Evolutionary conservation across 2,113 vertebrate species (phyloP), one percentile per base, ranked within the genome.

Genomic region (Copsychus sechellarum): DNA sequence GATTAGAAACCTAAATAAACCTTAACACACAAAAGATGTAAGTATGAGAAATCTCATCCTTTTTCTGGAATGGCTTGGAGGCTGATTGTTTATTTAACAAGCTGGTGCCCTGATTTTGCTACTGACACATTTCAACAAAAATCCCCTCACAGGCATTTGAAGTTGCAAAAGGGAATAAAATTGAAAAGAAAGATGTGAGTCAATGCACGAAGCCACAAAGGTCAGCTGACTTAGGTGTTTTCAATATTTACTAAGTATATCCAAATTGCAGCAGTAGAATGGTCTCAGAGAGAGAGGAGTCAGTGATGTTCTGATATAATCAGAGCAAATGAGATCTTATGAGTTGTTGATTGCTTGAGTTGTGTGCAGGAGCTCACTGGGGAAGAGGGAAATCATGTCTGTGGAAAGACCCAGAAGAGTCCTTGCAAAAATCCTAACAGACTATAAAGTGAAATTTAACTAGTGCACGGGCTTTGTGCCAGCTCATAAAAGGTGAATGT

Each of bases 71-170:
- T 0, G 1, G 76, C 82, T 96, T 83, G 48, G n/a, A 29, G 88
- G 43, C 58, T 91, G 71, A 82, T 95, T 86, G 88, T 90, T 93
- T 96, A 93, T 93, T 95, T 95, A 95, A 93, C 64, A 96, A 88
- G 57, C 57, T 74, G 48, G 36, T 92, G 88, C 76, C 80, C 86
- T 84, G 82, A 79, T 93, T 96, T 96, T 92, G 69, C 88, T 72
- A 93, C 73, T 86, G 72, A 88, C 85, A 94, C n/a, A 36, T 62
- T 94, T 84, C 17, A 38, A 67, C 47, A 88, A 83, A 92, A 96
- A 74, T 72, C 47, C 33, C 31, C 25, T 92, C 34, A 38, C 28
- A 61, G 82, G 36, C 79, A 50, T 94, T 86, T 40, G 10, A 93
- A 88, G 38, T 77, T 93, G 36, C 54, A 86, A 73, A 80, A 77